Evolutionary conservation across 2,797 vertebrate genomes (phyloP), one percentile per base, ranked within the genome.

Genomic region (Halcyon chelicuti): DNA sequence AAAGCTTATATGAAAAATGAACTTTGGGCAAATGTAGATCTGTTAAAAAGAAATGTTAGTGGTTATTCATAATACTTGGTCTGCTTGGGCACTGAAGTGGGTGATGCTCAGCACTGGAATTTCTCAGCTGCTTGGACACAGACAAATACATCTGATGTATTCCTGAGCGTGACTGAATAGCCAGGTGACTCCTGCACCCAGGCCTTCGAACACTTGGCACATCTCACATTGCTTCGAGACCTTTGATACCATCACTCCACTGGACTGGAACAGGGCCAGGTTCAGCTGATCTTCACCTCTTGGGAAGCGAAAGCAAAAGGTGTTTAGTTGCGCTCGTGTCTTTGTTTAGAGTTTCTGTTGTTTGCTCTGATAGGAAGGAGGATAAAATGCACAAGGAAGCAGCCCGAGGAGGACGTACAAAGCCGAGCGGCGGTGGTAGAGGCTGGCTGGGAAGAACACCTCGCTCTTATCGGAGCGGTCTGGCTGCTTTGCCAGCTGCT

Each of bases 391-490:
- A 26, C n/a, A 15, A 35, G 40, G 78, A 72, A 94, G 58, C 54
- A 29, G 35, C 60, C 12, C 10, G 65, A 83, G 65, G 58, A 7
- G 65, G 58, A 7, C 4, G 3, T 35, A 4, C 14, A 52, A 73
- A 88, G 66, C 26, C 70, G 14, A 63, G 47, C 3, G 14, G n/a
- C 5, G 46, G 10, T 55, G 82, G 33, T 47, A 26, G 81, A 86
- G 31, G 22, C 60, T 75, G 86, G 9, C 42, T 86, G 73, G 46
- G 65, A 73, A 76, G 71, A 84, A 58, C 5, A 6, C 2, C 0
- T 52, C 6, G 0, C 40, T 73, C 5, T 78, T 60, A 54, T 3
- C 1, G 2, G 58, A 70, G 44, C 5, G 4, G 11, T 1, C 5
- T 47, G 79, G 44, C 60, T 68, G 62, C 47, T 31, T 63, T 54